Conservation (phyloP, 2,888 invertebrate species). For the Clusia tigrina region DNA sequence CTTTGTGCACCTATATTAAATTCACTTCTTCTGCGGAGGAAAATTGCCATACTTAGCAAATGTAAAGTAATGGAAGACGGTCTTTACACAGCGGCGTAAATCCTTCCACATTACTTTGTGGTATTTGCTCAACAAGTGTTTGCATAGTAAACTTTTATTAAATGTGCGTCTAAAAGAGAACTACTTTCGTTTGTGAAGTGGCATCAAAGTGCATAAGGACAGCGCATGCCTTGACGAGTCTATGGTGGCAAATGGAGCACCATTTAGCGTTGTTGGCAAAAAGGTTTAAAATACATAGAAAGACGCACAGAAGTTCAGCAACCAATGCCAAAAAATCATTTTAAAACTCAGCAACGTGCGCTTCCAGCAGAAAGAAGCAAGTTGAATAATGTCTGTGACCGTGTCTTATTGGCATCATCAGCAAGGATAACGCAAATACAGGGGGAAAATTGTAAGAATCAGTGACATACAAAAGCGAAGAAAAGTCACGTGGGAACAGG, state of each 20-base stretch:
- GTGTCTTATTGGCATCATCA: conserved; percentile 54
- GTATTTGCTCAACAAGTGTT: conserved; percentile 55
- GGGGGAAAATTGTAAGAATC: neutral
- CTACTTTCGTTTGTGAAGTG: conserved; percentile 1
- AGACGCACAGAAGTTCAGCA: neutral
- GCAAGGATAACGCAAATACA: conserved; percentile 23
- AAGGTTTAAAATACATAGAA: too few relatives aligned
- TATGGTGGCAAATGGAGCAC: too few relatives aligned
- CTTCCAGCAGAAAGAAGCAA: too few relatives aligned
- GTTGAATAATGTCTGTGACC: too few relatives aligned
- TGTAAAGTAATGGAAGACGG: too few relatives aligned
- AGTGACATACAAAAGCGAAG: conserved; percentile 10
- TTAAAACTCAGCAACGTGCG: too few relatives aligned
- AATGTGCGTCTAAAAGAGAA: neutral
- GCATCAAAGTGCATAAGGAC: conserved; percentile 5
- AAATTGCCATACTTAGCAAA: neutral
- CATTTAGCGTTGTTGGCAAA: too few relatives aligned
- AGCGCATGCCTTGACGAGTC: too few relatives aligned
- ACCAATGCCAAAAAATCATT: too few relatives aligned
- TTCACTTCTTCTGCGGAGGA: neutral
- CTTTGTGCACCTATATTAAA: neutral
- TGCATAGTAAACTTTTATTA: conserved; percentile 39
- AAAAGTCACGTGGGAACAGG: conserved; percentile 30
- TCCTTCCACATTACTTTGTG: conserved; percentile 48
- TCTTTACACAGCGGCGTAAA: too few relatives aligned